Base-by-base conservation (phyloP, 2,797 vertebrate species). In the Bradypus variegatus region DNA sequence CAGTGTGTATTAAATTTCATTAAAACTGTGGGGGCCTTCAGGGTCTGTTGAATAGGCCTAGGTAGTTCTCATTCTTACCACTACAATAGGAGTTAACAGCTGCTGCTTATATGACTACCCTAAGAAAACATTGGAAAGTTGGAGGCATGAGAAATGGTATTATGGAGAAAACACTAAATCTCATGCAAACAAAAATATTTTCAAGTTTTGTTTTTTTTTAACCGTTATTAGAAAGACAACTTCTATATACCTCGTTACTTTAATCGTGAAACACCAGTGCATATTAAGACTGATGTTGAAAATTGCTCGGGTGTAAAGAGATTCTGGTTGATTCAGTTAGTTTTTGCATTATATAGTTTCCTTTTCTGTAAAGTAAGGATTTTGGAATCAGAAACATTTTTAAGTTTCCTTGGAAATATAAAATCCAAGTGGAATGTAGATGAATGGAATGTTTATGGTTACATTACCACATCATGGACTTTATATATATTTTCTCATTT, bases 401-500 rank as follows among this genome's bases (percentile, higher is more conserved):
- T 48, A 72, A 64, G 38, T 67, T 86, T 88, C 3, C 31, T 76
- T 86, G 41, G 69, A 19, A 33, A 18, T 76, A 64, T 76, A 67
- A 89, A 95, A 50, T 41, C 19, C 27, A 45, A 16, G 73, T 78
- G 55, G 60, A 60, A 86, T 83, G 10, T 81, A 73, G 45, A 25
- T 81, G 80, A 93, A 79, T 83, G 55, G 41, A 78, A 65, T 92
- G 16, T 75, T 60, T 70, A 27, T 75, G 60, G 23, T 83, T 78
- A 69, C 50, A 33, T 81, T 89, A 69, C 27, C 8, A 62, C 23
- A 19, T 76, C 1, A 6, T 65, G 79, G 73, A 75, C 5, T 93
- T 91, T 96, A 90, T 94, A 19, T 92, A n/a, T n/a, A n/a, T 94
- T 94, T 33, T 77, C 93, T 96, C 19, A 18, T 94, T 96, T 96